Base-by-base conservation (phyloP, 2,113 vertebrate genomes). In the Fulmarus glacialis region DNA sequence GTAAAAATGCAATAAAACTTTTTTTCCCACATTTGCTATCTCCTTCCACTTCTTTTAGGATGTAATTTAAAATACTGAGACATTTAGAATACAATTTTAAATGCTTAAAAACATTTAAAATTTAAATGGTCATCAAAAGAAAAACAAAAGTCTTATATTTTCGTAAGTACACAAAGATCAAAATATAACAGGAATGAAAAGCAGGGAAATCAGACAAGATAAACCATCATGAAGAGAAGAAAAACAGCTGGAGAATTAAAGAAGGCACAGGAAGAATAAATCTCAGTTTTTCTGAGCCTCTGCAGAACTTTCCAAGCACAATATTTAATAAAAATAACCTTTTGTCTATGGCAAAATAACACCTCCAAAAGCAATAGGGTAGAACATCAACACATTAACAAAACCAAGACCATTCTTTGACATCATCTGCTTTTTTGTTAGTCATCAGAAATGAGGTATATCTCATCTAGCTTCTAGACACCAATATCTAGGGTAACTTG, bases 401-500 rank as follows among this genome's bases (percentile, higher is more conserved):
- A 74, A 83, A 24, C 2, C n/a, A 6, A 80, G 8, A 50, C 5
- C 12, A 26, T 68, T 89, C 10, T 59, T 82, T 60, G 40, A 48
- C 15, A 62, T 26, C 8, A 70, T 9, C 27, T 55, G 21, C 24
- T 42, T 27, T 52, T 75, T 60, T 68, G 22, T n/a, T 75, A 82
- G 10, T 81, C 11, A 66, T 53, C 38, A 89, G 38, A 71, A 89
- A 67, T 15, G 1, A 81, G 10, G 20, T 45, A n/a, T 19, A 19
- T 38, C 12, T 93, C 47, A 27, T 72, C 20, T 91, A 58, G 79
- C 5, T 79, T 94, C n/a, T 23, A 24, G 43, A 72, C 6, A 38
- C 1, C 2, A 2, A 17, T 40, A 58, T 16, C 7, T 47, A 36
- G 1, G 9, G 6, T 29, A 48, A 58, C 26, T 62, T 50, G 4